Evolutionary conservation across 1,140 invertebrate species (phyloP).

Genomic region (Heliconius eleuchia): DNA sequence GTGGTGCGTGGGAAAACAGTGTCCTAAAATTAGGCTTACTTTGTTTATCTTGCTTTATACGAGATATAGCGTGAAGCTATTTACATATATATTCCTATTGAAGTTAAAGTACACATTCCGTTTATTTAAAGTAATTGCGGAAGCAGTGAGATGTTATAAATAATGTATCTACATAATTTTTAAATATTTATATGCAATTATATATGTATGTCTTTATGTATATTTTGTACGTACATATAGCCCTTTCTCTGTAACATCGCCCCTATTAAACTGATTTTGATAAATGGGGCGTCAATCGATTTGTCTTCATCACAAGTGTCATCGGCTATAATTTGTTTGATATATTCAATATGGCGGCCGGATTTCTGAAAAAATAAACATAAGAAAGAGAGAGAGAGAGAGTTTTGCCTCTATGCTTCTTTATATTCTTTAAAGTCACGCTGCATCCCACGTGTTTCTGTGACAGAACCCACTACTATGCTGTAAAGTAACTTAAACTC

Average conservation of each 20-base stretch:
- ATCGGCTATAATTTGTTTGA: conserved; percentile 1
- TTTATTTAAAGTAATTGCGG: background rate
- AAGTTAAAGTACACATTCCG: background rate
- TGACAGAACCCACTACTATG: background rate
- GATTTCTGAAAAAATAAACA: background rate
- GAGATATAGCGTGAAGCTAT: background rate
- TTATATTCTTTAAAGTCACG: no score
- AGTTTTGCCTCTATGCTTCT: no score
- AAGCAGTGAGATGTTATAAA: background rate
- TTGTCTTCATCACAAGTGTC: conserved; percentile 2
- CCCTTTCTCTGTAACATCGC: background rate
- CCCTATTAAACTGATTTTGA: background rate
- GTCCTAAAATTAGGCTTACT: background rate
- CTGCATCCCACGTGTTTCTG: no score
- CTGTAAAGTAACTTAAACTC: background rate
- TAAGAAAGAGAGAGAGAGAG: background rate
- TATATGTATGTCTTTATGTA: background rate
- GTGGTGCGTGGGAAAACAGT: background rate
- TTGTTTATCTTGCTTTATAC: background rate
- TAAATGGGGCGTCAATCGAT: conserved; percentile 7
- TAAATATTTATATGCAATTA: background rate
- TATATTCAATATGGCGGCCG: background rate
- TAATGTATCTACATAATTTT: no score
- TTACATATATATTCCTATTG: no score
- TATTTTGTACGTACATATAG: background rate